These are phyloP conservation scores for Eupsittula cactorum DNA, from an alignment of 2,113 vertebrate genomes.

Conservation along the genomic window DNA sequence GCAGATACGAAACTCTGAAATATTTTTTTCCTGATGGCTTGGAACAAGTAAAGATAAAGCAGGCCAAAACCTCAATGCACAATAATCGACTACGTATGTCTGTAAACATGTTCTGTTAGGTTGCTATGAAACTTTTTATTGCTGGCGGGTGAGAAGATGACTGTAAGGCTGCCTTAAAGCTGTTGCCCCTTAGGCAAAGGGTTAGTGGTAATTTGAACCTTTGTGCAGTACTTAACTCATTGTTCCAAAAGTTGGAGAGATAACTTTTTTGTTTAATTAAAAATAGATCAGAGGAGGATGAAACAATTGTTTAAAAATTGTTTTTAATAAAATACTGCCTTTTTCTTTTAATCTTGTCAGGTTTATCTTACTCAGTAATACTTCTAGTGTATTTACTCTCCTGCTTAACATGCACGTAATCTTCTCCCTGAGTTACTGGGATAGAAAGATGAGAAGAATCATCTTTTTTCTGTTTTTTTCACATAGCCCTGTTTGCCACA, in stretches of 20 bases:
- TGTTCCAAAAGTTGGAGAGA: background rate
- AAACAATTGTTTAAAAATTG: background rate
- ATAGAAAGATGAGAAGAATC: background rate
- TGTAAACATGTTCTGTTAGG: constrained; percentile 56
- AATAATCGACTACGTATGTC: constrained; percentile 26
- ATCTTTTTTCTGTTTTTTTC: constrained; percentile 8
- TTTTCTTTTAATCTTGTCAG: constrained; percentile 29
- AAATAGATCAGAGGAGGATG: background rate
- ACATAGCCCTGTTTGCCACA: background rate
- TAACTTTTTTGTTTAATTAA: background rate
- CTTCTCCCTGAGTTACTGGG: background rate
- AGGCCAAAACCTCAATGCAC: constrained; percentile 38
- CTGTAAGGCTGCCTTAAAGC: background rate
- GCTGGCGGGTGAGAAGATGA: background rate
- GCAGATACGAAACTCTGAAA: constrained; percentile 22
- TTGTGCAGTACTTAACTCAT: background rate
- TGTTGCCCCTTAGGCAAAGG: background rate
- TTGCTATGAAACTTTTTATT: constrained; percentile 53
- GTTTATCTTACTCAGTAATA: constrained; percentile 25
- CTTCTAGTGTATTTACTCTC: background rate
- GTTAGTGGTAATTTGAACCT: background rate
- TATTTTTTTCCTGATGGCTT: constrained; percentile 15
- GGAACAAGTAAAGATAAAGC: constrained; percentile 22
- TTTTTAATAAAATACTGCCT: background rate
- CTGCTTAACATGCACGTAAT: constrained; percentile 11